A percentile compares a stretch with the other conserved stretches of the same genome.
phyloP scores from a whole-genome alignment of 2,888 invertebrate genomes.

The Rhogogaster chlorosoma region DNA sequence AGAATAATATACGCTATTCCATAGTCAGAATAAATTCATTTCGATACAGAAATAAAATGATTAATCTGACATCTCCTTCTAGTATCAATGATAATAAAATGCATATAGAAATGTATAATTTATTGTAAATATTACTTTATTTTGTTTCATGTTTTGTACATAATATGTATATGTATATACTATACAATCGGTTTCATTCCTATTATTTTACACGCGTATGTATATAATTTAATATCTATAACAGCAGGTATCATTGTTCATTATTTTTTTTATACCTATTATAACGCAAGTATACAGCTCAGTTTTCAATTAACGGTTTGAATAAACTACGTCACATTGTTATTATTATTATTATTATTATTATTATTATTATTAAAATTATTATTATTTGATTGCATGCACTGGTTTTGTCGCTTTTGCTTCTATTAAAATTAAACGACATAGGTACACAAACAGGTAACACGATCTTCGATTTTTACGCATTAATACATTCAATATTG shows the following conservation, averaged over 20 bases:
- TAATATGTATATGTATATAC: neutral
- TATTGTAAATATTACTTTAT: neutral
- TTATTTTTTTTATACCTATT: neutral
- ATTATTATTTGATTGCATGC: conserved; percentile 43
- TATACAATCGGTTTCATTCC: neutral
- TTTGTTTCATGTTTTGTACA: neutral
- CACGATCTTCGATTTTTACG: neutral
- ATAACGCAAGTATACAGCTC: conserved; percentile 9
- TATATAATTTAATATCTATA: neutral
- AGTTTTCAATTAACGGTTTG: conserved; percentile 37
- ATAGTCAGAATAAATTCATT: neutral
- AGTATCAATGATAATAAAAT: neutral
- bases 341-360: conserved; percentile 20
- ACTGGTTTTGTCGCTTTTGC: conserved; percentile 51
- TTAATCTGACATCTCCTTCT: neutral
- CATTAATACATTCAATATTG: too few species aligned
- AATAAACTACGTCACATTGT: conserved; percentile 4
- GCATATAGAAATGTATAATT: neutral
- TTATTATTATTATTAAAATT: neutral
- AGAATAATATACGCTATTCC: neutral
- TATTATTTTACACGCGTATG: neutral
- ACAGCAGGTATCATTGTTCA: too few species aligned
- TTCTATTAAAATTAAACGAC: neutral
- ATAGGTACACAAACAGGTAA: neutral
- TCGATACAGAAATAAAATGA: neutral